These are phyloP conservation scores for Stomatorhinus ivindoensis DNA, from an alignment of 2,113 vertebrate genomes.

Conservation along the genomic window DNA sequence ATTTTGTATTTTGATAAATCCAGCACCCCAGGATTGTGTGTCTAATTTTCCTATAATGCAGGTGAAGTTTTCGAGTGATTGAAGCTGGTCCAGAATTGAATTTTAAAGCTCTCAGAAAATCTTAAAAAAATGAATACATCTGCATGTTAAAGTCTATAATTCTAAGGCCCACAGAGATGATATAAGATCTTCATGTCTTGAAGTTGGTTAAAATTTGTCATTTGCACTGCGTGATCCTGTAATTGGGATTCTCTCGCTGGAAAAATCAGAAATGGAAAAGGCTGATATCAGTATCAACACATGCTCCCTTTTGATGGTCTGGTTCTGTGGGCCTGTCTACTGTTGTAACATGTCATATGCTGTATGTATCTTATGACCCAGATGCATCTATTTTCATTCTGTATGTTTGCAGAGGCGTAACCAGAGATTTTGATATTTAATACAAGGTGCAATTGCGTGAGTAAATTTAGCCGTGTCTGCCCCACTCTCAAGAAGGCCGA, in stretches of 20 bases:
- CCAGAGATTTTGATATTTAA: background rate
- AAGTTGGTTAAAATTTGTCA: background rate
- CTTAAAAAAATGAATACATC: background rate
- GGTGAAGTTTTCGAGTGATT: no score
- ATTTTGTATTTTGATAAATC: conserved; percentile 12
- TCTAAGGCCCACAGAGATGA: background rate
- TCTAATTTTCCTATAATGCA: no score
- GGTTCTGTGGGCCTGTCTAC: background rate
- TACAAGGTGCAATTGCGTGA: background rate
- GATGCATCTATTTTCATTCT: conserved; percentile 16
- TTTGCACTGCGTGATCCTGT: background rate
- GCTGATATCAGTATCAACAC: background rate
- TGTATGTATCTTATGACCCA: background rate
- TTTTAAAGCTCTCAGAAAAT: background rate
- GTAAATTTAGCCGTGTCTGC: conserved; percentile 1
- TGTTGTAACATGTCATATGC: background rate
- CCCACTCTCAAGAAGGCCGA: background rate
- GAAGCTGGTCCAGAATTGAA: background rate
- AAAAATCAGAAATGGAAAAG: background rate
- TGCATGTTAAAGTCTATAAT: background rate
- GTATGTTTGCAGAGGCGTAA: conserved; percentile 1
- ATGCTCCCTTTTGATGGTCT: background rate
- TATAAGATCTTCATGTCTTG: background rate
- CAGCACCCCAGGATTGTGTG: no score
- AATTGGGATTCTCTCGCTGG: background rate